These are phyloP conservation scores for Eleutherodactylus coqui DNA, from an alignment of 2,797 vertebrate genomes.

Conservation along the genomic window DNA sequence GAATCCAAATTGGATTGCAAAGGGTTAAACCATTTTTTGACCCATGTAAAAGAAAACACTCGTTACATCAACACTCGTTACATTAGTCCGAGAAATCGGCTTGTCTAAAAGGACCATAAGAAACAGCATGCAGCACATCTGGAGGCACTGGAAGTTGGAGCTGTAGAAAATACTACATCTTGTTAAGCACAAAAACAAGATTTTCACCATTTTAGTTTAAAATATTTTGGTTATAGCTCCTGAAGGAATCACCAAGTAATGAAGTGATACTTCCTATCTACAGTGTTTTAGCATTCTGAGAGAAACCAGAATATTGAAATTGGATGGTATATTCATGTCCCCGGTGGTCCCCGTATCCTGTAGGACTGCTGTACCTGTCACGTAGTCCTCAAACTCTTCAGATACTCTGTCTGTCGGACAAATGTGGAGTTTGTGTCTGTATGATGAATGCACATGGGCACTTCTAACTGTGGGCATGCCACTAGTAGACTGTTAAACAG, in stretches of 20 bases:
- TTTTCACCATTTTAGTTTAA: too few species aligned
- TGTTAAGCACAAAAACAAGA: too few species aligned
- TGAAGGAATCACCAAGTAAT: not conserved
- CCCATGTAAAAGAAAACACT: too few species aligned
- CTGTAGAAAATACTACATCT: too few species aligned
- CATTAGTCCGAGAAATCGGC: too few species aligned
- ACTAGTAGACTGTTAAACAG: not conserved
- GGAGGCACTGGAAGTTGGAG: too few species aligned
- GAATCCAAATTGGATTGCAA: too few species aligned
- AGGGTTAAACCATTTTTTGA: too few species aligned
- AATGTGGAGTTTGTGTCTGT: not conserved
- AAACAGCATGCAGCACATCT: too few species aligned
- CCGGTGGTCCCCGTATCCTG: too few species aligned
- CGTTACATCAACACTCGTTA: too few species aligned
- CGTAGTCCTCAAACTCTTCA: not conserved
- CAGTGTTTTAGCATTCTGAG: not conserved
- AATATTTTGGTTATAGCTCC: not conserved
- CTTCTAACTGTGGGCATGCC: not conserved
- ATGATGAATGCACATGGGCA: not conserved
- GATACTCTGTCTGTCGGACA: not conserved
- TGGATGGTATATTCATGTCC: not conserved
- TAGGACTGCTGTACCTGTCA: not conserved
- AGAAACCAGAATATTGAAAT: not conserved
- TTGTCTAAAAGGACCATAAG: too few species aligned
- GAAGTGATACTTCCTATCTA: not conserved